Base-by-base conservation (phyloP, 2,888 invertebrate species). In the Scaptomyza cyrtandrae region DNA sequence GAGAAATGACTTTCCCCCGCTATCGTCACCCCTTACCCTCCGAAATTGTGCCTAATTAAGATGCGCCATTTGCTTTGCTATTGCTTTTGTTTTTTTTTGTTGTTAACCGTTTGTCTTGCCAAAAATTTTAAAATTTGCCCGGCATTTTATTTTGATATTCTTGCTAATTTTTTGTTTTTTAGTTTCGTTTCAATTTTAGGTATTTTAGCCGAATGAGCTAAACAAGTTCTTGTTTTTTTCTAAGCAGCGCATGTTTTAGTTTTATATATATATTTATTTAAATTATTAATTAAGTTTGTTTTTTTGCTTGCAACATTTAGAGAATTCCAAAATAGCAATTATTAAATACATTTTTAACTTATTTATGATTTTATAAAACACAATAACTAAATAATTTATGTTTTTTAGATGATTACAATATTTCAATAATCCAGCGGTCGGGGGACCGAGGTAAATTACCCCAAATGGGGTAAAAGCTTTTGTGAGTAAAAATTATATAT, bases 11-110 rank as follows among this genome's bases (percentile, higher is more conserved):
- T 33, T 10, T 9, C 9, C 6, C 13, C n/a, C 4, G 6, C 35
- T 6, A 19, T 3, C 14, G 7, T 1, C 41, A 39, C 16, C 39
- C 11, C 10, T 14, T 9, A 45, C 53, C 54, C 59, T 39, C 19
- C 52, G 33, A 54, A 55, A 67, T 63, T 73, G 10, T 58, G 78
- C 78, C 74, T 77, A 77, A 84, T 80, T 83, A 75, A 73, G 58
- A 62, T 27, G 77, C 84, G 76, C 76, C 83, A 84, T 87, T 84
- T 76, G 86, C 80, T 64, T 66, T 62, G 62, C 62, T 63, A 16
- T 16, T 61, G 65, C 62, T 54, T 24, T 58, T 59, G 39, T 29
- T 46, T 7, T 61, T 59, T 57, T 29, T 50, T 61, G 54, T 63
- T 53, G n/a, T 56, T 55, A 35, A 52, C 14, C 56, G 37, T 35